Percentiles rank a stretch among this genome's conserved stretches.
Conservation (phyloP, 2,888 invertebrate genomes). For the Cremastinae sp. region DNA sequence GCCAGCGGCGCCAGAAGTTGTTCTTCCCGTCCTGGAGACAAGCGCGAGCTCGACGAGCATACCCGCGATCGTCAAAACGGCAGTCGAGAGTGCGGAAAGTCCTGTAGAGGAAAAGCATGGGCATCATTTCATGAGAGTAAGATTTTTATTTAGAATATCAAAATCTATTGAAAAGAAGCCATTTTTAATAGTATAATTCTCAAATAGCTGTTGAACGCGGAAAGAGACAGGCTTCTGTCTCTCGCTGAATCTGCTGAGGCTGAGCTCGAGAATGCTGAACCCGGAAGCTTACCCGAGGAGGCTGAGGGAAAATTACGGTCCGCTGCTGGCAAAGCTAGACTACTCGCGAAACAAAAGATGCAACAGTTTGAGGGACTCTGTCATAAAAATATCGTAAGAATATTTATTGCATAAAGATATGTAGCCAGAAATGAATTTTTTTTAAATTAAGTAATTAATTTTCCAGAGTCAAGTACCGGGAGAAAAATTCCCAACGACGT, state of each 20-base stretch:
- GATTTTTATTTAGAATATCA: slow-evolving; percentile 13
- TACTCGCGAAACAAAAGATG: slow-evolving; percentile 95
- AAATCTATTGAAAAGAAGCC: not conserved
- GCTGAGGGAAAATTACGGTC: slow-evolving; percentile 91
- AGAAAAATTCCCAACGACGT: slow-evolving; percentile 93
- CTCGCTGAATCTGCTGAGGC: slow-evolving; percentile 86
- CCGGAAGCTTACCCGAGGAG: slow-evolving; percentile 86
- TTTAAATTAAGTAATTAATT: not conserved
- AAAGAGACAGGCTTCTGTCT: slow-evolving; percentile 86
- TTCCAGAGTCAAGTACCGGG: slow-evolving; percentile 84
- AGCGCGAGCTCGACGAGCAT: slow-evolving; percentile 72
- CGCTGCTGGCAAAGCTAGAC: slow-evolving; percentile 94
- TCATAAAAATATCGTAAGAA: slow-evolving; percentile 84
- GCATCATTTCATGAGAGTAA: slow-evolving; percentile 87
- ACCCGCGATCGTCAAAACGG: slow-evolving; percentile 65
- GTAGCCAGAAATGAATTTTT: not conserved
- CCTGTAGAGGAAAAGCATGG: slow-evolving; percentile 84
- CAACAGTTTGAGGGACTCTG: slow-evolving; percentile 94
- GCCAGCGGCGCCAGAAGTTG: slow-evolving; percentile 80
- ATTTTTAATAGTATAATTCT: not conserved
- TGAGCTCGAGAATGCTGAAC: slow-evolving; percentile 82
- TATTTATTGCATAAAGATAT: not conserved
- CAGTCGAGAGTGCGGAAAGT: slow-evolving; percentile 67
- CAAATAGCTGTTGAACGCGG: slow-evolving; percentile 85
- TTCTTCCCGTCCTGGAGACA: slow-evolving; percentile 77